Evolutionary conservation across 2,888 invertebrate species (phyloP).

Genomic region (Melanophora roralis): DNA sequence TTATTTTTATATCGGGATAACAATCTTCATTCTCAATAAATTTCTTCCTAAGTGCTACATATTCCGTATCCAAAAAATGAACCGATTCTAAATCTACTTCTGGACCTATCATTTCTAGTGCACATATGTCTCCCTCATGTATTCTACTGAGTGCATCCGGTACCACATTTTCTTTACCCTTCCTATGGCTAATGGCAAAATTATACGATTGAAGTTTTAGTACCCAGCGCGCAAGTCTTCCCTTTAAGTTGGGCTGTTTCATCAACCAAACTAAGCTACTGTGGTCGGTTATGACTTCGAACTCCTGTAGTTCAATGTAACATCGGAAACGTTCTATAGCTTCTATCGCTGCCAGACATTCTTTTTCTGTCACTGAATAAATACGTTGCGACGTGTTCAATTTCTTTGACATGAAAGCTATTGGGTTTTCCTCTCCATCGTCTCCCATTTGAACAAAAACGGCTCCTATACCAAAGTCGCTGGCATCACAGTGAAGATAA

Average conservation of each 20-base stretch:
- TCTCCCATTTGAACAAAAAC: slow-evolving; percentile 27
- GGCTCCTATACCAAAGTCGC: slow-evolving; percentile 16
- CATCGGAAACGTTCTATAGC: slow-evolving; percentile 49
- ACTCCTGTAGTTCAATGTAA: slow-evolving; percentile 37
- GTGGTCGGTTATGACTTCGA: slow-evolving; percentile 5
- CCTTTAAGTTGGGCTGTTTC: slow-evolving; percentile 9
- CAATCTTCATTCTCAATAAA: neutral
- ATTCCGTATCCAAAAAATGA: neutral
- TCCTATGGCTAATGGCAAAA: slow-evolving; percentile 7
- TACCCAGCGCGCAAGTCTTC: slow-evolving; percentile 9
- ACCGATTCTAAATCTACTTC: slow-evolving; percentile 16
- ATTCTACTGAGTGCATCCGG: slow-evolving; percentile 16
- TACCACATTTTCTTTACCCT: slow-evolving; percentile 16
- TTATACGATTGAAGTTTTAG: neutral
- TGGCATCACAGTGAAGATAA: slow-evolving; percentile 23
- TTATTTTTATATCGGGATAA: neutral
- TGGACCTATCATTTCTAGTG: neutral
- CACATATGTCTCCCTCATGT: slow-evolving; percentile 7
- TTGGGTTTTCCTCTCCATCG: neutral
- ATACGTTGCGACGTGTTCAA: slow-evolving; percentile 14
- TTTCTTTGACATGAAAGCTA: slow-evolving; percentile 10
- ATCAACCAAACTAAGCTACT: slow-evolving; percentile 14
- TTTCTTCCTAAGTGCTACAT: neutral
- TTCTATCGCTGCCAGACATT: slow-evolving; percentile 14
- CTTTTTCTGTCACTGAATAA: neutral